Evolutionary conservation across 2,113 vertebrate species (phyloP), one percentile per base, ranked within the genome.

Genomic region (Pristiophorus japonicus): DNA sequence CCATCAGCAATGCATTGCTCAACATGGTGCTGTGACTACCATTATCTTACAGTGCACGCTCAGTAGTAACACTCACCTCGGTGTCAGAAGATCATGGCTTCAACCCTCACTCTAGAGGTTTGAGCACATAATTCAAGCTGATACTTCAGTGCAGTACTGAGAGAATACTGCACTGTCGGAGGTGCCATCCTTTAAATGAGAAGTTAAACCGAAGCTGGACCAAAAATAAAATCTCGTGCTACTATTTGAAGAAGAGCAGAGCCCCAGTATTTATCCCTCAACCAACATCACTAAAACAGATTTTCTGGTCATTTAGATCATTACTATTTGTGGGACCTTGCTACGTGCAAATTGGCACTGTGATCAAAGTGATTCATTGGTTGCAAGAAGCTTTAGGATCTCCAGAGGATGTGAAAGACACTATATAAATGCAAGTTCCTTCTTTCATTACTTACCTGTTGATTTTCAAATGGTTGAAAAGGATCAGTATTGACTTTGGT

Each of bases 401-500:
- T n/a, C 14, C 55, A 34, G n/a, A 63, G 14, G 2, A n/a, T 38
- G 88, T 34, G 88, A 91, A 91, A 38, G 34, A 5, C 4, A n/a
- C 55, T 63, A 38, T 63, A 62, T 38, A 38, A 63, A 91, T n/a
- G 55, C 34, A 63, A n/a, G 34, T 63, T 20, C 12, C 34, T 59
- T 59, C 55, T 90, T 67, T 66, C 95, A 67, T 38, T 73, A 97
- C 98, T 98, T 96, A 99, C 99, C 59, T 97, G 98, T 63, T 97
- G 97, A 3, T 18, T 96, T 97, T 99, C 98, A 97, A 98, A 98
- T 30, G 96, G 97, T 63, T 96, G 96, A 85, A 97, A 97, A 24
- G 97, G 97, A 94, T 98, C 98, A 0, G 99, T 99, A 87, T 99
- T 99, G 95, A 98, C 97, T 4, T 98, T 98, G 8, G 98, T 97